Conservation (phyloP, 30 jellyfish, hydroid and myxozoan genomes). For the Cassiopea xamachana region DNA sequence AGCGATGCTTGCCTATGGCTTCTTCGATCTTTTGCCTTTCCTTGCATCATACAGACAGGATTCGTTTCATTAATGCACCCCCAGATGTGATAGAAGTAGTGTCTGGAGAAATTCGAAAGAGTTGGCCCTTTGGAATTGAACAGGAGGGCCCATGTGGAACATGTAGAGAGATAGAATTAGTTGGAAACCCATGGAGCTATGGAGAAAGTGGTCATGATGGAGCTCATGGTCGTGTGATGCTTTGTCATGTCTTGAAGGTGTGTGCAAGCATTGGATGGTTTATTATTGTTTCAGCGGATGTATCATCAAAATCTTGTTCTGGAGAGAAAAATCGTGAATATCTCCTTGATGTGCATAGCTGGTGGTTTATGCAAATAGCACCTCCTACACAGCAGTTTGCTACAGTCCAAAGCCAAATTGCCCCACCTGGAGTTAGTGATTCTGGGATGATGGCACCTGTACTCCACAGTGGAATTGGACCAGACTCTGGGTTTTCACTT, state of each 20-base stretch:
- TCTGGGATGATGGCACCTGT: neutral
- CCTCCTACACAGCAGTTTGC: neutral
- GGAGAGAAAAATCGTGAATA: constrained; percentile 66
- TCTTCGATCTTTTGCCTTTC: constrained; percentile 67
- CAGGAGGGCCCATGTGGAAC: constrained; percentile 40
- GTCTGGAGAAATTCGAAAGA: constrained; percentile 20
- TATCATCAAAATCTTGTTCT: constrained; percentile 53
- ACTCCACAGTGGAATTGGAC: neutral
- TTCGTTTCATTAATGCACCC: constrained; percentile 81
- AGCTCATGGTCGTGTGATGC: constrained; percentile 76
- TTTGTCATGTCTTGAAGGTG: constrained; percentile 37
- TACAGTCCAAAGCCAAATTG: neutral
- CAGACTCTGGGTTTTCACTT: neutral
- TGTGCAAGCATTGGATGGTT: constrained; percentile 74
- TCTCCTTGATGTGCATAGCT: constrained; percentile 80
- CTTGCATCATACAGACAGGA: constrained; percentile 58
- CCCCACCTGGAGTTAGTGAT: neutral
- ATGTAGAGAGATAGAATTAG: constrained; percentile 41
- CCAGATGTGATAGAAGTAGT: constrained; percentile 47
- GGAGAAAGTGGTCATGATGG: constrained; percentile 76
- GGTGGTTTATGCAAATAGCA: constrained; percentile 65
- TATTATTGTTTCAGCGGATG: constrained; percentile 69
- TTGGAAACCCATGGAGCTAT: constrained; percentile 77
- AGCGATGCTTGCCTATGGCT: constrained; percentile 50
- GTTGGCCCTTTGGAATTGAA: constrained; percentile 53